Evolutionary conservation across 2,797 vertebrate genomes (phyloP), one percentile per base, ranked within the genome.

Genomic region (Salarias fasciatus): DNA sequence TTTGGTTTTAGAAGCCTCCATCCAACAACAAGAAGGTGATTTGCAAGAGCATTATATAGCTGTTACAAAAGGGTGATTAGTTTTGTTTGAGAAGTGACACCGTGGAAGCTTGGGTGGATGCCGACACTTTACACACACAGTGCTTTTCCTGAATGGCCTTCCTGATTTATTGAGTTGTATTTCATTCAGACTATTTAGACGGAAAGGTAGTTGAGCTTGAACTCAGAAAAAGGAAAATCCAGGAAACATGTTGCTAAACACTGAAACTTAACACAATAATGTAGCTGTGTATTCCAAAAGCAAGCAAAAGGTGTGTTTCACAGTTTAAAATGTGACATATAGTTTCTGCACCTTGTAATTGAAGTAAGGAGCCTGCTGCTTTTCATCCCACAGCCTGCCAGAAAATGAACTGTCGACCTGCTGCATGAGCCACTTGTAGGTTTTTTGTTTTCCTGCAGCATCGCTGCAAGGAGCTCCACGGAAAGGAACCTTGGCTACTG

Each of bases 391-490:
- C 28, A 95, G 83, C 53, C 90, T 78, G 48, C 95, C 96, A 5
- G 94, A 93, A 42, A 92, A n/a, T 0, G 97, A 98, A 59, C 46
- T 79, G 53, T 93, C 94, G 58, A 96, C 75, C 82, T 94, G 93
- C 79, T 92, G 92, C 95, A 97, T 97, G 53, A 98, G 94, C 53
- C 55, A 66, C 48, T 87, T 79, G 11, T 98, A 99, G 0, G 93
- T 15, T 7, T 97, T 92, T 84, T 99, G 96, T 5, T 0, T 86
- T 36, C 96, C 95, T 6, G 92, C 94, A 5, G 96, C 96, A 47
- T 98, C 96, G 1, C 96, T 98, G 82, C 97, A 99, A 1, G 95
- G 95, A 52, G 94, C 95, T 5, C 95, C 96, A 40, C 93, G 93
- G 75, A 96, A 98, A 57, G 95, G 91, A 10, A 95, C 88, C 83